phyloP scores from a whole-genome alignment of 2,888 invertebrate genomes.

The Drosophila putrida region DNA sequence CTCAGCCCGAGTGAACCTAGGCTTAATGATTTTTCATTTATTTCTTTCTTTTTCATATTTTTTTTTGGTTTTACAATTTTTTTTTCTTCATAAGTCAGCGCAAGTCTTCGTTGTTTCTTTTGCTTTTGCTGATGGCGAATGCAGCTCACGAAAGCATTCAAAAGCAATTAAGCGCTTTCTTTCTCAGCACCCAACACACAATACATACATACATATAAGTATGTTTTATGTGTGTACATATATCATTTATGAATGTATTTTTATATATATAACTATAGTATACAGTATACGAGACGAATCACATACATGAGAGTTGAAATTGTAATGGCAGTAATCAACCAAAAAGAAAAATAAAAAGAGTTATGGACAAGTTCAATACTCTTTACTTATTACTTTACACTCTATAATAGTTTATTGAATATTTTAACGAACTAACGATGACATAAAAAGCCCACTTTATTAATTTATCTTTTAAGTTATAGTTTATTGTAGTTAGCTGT shows the following conservation, averaged over 20 bases:
- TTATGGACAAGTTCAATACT: slow-evolving; percentile 16
- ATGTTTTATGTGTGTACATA: too few species aligned
- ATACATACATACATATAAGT: slow-evolving; percentile 7
- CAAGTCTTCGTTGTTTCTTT: slow-evolving; percentile 28
- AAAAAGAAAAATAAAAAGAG: slow-evolving; percentile 7
- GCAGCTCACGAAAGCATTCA: slow-evolving; percentile 70
- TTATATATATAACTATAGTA: too few species aligned
- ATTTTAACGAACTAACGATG: too few species aligned
- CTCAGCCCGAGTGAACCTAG: slow-evolving; percentile 15
- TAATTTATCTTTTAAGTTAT: too few species aligned
- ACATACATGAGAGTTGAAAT: slow-evolving; percentile 51
- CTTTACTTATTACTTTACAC: slow-evolving; percentile 4
- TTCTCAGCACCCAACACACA: slow-evolving; percentile 36
- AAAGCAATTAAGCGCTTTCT: slow-evolving; percentile 73
- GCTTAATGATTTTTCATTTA: slow-evolving; percentile 60
- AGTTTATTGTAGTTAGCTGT: too few species aligned
- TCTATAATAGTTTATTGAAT: too few species aligned
- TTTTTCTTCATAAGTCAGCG: slow-evolving; percentile 30
- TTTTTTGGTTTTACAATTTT: neutral
- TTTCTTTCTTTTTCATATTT: slow-evolving; percentile 18
- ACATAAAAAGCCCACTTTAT: too few species aligned
- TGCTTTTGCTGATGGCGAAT: slow-evolving; percentile 49
- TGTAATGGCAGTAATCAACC: slow-evolving; percentile 67
- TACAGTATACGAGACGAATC: slow-evolving; percentile 14
- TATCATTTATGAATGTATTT: too few species aligned